Conservation (phyloP, 1,140 invertebrate genomes). For the Drosophila aff. region DNA sequence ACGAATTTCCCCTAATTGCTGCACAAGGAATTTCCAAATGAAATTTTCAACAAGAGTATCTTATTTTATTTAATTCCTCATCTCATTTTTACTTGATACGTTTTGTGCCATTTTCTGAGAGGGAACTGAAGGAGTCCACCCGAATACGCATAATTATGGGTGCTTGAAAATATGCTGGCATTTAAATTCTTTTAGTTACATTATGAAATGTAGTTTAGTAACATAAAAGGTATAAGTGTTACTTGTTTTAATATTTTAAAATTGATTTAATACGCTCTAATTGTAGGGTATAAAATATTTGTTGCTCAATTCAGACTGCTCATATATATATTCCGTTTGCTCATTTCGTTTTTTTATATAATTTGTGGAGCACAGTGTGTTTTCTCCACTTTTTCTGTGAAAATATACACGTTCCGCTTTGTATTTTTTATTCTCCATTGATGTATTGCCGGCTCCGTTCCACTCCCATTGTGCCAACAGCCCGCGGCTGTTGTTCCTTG, state of each 20-base stretch:
- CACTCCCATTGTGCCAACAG: conserved; percentile 46
- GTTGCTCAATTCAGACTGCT: conserved; percentile 21
- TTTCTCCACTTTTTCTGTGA: conserved; percentile 30
- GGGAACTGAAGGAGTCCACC: not conserved
- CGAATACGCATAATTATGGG: not conserved
- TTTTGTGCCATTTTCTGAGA: not conserved
- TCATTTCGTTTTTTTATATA: conserved; percentile 55
- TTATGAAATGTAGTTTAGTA: not conserved
- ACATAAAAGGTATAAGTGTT: no score
- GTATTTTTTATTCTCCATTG: conserved; percentile 55
- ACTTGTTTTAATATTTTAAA: not conserved
- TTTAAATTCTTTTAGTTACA: no score
- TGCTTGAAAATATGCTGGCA: not conserved
- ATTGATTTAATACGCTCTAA: not conserved
- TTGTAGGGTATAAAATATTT: not conserved
- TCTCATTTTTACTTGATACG: conserved; percentile 43
- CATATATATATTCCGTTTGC: conserved; percentile 1
- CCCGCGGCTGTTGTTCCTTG: conserved; percentile 54
- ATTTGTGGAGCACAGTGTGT: conserved; percentile 34
- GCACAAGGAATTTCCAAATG: conserved; percentile 74
- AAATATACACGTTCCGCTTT: conserved; percentile 43
- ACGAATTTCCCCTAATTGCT: conserved; percentile 71
- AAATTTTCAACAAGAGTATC: conserved; percentile 71
- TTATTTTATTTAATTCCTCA: conserved; percentile 61
- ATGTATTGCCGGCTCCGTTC: conserved; percentile 24